These are phyloP conservation scores for Nomia melanderi DNA, from an alignment of 1,140 invertebrate genomes.

Conservation along the genomic window DNA sequence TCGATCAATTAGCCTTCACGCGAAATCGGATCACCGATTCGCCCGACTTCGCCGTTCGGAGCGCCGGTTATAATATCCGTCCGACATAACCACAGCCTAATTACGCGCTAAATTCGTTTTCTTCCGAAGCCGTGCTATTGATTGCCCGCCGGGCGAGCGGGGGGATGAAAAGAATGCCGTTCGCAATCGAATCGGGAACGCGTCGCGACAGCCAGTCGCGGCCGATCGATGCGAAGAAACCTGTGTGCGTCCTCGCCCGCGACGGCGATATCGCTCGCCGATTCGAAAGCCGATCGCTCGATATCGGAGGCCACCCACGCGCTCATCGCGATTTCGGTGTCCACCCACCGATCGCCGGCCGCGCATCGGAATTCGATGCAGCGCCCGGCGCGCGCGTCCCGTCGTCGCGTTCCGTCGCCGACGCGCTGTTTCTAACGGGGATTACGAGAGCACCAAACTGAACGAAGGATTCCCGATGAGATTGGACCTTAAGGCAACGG, in stretches of 20 bases:
- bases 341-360: too few relatives aligned
- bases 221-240: slow-evolving; percentile 9
- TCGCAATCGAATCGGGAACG: neutral
- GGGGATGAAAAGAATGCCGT: slow-evolving; percentile 34
- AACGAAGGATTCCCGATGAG: too few relatives aligned
- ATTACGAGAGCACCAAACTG: too few relatives aligned
- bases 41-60: too few relatives aligned
- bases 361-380: neutral
- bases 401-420: neutral
- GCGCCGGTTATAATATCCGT: too few relatives aligned
- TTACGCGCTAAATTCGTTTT: slow-evolving; percentile 4
- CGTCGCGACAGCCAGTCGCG: slow-evolving; percentile 1
- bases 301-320: neutral
- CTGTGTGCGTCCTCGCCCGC: neutral
- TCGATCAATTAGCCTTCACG: too few relatives aligned
- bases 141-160: neutral
- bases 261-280: neutral
- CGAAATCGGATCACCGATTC: too few relatives aligned
- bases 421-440: too few relatives aligned
- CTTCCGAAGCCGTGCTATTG: slow-evolving; percentile 23
- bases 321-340: neutral
- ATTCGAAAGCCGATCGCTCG: neutral
- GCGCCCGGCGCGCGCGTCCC: neutral
- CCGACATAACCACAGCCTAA: too few relatives aligned
- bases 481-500: too few relatives aligned